Evolutionary conservation across 2,888 invertebrate species (phyloP).

Genomic region (Apodemia duryi): DNA sequence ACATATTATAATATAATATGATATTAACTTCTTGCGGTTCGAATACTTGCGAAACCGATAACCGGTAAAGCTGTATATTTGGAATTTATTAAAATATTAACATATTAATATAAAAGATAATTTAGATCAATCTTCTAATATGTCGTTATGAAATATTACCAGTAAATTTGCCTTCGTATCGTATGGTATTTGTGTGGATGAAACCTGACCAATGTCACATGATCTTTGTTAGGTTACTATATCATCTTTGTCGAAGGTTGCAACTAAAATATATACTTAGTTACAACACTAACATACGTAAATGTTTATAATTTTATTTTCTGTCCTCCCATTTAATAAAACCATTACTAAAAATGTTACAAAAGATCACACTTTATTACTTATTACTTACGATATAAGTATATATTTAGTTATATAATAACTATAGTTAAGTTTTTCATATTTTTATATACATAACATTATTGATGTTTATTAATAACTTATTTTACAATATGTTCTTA

Average conservation of each 20-base stretch:
- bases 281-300: neutral
- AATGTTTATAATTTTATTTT: neutral
- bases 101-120: neutral
- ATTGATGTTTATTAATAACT: too few species aligned
- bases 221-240: slow-evolving; percentile 7
- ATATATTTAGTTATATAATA: neutral
- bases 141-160: neutral
- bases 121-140: neutral
- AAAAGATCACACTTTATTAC: neutral
- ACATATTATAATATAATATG: neutral
- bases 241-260: neutral
- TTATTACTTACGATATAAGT: neutral
- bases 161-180: slow-evolving; percentile 4
- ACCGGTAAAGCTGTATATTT: neutral
- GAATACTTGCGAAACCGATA: neutral
- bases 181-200: neutral
- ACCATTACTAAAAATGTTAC: neutral
- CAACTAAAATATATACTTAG: slow-evolving; percentile 1
- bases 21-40: neutral
- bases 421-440: too few species aligned
- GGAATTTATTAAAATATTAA: neutral
- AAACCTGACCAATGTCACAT: slow-evolving; percentile 12
- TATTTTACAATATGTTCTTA: too few species aligned
- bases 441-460: too few species aligned
- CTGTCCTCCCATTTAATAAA: neutral